Evolutionary conservation across 2,888 invertebrate genomes (phyloP), one percentile per base, ranked within the genome.

Genomic region (Mythimna loreyi): DNA sequence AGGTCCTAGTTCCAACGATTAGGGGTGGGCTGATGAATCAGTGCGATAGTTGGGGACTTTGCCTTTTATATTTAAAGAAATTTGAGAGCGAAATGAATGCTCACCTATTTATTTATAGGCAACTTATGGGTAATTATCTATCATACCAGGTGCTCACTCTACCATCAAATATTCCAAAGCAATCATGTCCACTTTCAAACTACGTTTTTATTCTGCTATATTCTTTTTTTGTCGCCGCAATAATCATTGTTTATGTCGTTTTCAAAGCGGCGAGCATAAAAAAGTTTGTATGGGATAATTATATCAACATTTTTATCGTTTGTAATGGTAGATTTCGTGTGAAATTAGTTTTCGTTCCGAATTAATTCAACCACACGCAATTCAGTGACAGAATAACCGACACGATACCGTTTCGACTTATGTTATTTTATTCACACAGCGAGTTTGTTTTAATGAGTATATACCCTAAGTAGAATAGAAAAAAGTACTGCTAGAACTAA

Each of bases 71-170:
- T 36, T 33, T 11, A 33, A 2, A 33, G 11, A 33, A 33, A 3
- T 16, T 3, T 28, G 50, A 52, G 28, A 19, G 25, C 19, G 19
- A 52, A 52, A 52, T 8, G 3, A 8, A 28, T 52, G 36, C 9
- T 55, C 36, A 28, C 28, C 28, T 28, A 50, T 50, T 25, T 40
- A 58, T 43, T 30, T 21, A 40, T 50, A 58, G 40, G 1, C 23
- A 23, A 36, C 16, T 45, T 67, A 23, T 23, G 65, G 66, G 28
- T 43, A 25, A 45, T n/a, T 19, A 45, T 45, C n/a, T n/a, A 49
- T 56, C n/a, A 55, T 25, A 25, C 25, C 67, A 67, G 72, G 50
- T 73, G 60, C 58, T 67, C 67, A 57, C 6, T 40, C n/a, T 11
- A 49, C n/a, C 36, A 60, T 50, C 57, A 57, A 57, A n/a, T 57